A percentile compares a stretch with the other conserved stretches of the same genome.
phyloP scores from a whole-genome alignment of 2,113 vertebrate species.

The Grus americana region DNA sequence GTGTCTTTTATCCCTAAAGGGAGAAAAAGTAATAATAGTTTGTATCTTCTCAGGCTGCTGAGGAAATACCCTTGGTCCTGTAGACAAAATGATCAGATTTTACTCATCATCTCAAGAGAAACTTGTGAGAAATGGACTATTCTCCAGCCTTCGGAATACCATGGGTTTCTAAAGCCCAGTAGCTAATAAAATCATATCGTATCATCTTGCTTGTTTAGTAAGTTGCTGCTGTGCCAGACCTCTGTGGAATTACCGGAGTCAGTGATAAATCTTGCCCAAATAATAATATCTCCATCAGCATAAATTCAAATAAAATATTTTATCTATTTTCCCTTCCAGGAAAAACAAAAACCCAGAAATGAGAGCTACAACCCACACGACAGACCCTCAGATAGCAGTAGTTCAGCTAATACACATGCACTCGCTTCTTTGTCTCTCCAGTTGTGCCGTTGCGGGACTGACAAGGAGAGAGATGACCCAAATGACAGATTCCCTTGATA shows the following conservation, averaged over 20 bases:
- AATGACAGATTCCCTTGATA: background rate
- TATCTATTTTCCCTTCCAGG: background rate
- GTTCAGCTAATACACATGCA: background rate
- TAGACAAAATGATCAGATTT: background rate
- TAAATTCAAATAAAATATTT: background rate
- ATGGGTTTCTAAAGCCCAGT: background rate
- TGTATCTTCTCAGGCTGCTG: background rate
- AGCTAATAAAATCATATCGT: background rate
- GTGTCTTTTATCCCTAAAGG: background rate
- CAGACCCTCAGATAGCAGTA: background rate
- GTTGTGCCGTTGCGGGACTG: background rate
- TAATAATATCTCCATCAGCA: background rate
- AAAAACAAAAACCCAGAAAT: background rate
- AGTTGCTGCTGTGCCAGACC: background rate
- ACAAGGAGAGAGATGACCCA: background rate
- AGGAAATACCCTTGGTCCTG: background rate
- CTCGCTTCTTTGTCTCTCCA: background rate
- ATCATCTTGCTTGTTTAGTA: background rate
- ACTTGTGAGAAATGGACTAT: background rate
- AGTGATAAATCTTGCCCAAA: background rate
- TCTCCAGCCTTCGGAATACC: background rate
- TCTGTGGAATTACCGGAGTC: background rate
- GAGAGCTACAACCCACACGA: accelerated
- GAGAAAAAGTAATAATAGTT: background rate
- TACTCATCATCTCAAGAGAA: background rate